Evolutionary conservation across 1,140 invertebrate species (phyloP), one percentile per base, ranked within the genome.

Genomic region (Macrotrachela quadricornifera): DNA sequence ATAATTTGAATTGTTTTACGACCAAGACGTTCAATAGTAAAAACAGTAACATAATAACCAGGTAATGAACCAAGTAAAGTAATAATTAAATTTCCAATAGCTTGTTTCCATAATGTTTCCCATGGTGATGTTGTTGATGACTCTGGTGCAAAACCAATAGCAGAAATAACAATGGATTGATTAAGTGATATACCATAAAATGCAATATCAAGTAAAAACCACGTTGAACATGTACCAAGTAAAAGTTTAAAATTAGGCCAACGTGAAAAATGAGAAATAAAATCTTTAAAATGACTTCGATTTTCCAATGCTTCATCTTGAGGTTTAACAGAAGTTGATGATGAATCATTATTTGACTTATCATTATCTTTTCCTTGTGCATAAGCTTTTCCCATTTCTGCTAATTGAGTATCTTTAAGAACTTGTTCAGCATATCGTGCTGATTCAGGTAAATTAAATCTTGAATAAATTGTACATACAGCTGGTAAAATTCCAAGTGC

Each of bases 231-330:
- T 11, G 51, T 53, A 11, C 16, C 51, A 36, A 53, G 10, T 10
- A 53, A 11, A 14, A 53, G n/a, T 48, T 53, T 53, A 21, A 53
- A 53, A 43, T 47, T 13, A 39, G 46, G 40, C 51, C 51, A 53
- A 38, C 46, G 46, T 46, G 44, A 47, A 53, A 53, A 53, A 37
- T 53, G 37, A 15, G 4, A 14, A 39, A 37, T 43, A 53, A 53
- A 53, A 42, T 53, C 51, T n/a, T 21, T 2, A 4, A 30, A 4
- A 30, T 30, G 21, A 4, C 8, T 30, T 30, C 21, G 21, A 30
- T 30, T 30, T 30, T 30, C 21, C n/a, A n/a, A n/a, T n/a, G n/a
- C n/a, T n/a, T n/a, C n/a, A n/a, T 30, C 8, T 30, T 2, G 21
- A 2, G 21, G 21, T 30, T 4, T 48, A 40, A 40, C 16, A 2